Evolutionary conservation across 2,113 vertebrate genomes (phyloP).

Genomic region (Anser brachyrhynchus): DNA sequence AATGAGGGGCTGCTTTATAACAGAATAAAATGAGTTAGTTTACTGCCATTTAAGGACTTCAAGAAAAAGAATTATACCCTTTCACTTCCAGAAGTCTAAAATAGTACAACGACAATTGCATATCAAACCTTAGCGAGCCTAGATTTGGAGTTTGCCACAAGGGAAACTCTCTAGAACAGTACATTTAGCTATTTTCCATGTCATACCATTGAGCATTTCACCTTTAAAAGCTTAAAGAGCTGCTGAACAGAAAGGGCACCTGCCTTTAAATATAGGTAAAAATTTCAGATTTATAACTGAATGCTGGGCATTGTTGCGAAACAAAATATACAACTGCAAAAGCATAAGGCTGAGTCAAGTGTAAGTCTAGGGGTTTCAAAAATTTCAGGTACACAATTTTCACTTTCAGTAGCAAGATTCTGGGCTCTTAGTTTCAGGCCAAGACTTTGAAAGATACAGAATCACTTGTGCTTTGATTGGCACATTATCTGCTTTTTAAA

Average conservation of each 20-base stretch:
- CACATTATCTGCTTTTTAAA: conserved; percentile 78
- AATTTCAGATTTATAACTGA: not conserved
- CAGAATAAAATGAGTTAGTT: not conserved
- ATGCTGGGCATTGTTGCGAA: not conserved
- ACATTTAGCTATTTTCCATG: not conserved
- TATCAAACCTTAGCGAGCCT: not conserved
- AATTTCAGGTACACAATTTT: conserved; percentile 40
- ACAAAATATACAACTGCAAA: conserved; percentile 38
- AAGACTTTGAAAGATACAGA: conserved; percentile 70
- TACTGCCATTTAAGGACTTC: not conserved
- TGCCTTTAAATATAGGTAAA: not conserved
- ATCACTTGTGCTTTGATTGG: conserved; percentile 81
- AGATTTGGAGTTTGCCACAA: not conserved
- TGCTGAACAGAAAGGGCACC: conserved; percentile 37
- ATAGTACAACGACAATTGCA: not conserved
- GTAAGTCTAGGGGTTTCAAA: conserved; percentile 32
- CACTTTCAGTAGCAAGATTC: conserved; percentile 69
- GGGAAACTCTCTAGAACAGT: not conserved
- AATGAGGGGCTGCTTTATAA: not conserved
- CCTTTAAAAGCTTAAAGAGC: conserved; percentile 33
- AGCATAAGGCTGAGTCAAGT: conserved; percentile 19
- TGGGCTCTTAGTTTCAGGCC: conserved; percentile 66
- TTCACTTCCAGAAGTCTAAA: conserved; percentile 36
- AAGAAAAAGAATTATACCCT: not conserved
- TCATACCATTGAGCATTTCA: conserved; percentile 27